Percentiles rank a stretch among this genome's conserved stretches.
These are phyloP conservation scores for Poecilia wingei DNA, from an alignment of 2,797 vertebrate species.

Conservation along the genomic window DNA sequence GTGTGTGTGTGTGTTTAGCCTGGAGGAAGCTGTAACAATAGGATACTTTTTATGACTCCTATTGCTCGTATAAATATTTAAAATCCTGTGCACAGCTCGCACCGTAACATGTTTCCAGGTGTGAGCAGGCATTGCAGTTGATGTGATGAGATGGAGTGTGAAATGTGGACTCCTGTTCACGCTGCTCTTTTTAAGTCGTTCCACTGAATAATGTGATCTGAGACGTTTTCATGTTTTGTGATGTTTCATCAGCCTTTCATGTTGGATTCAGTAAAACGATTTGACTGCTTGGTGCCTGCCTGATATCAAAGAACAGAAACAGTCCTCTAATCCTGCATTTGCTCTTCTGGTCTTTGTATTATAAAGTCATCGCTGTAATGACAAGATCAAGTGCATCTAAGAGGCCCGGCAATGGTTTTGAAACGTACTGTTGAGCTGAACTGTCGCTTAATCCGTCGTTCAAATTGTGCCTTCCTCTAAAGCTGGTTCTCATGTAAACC, in stretches of 20 bases:
- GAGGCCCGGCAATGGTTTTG: neutral
- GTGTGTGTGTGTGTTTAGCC: conserved; percentile 7
- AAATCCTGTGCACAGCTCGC: conserved; percentile 25
- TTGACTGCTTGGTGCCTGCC: conserved; percentile 40
- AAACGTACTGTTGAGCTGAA: neutral
- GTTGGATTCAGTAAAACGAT: conserved; percentile 45
- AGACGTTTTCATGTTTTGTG: conserved; percentile 33
- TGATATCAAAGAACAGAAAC: conserved; percentile 52
- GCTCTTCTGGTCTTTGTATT: conserved; percentile 11
- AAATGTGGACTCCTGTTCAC: conserved; percentile 29
- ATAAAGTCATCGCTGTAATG: conserved; percentile 9
- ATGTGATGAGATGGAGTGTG: conserved; percentile 39
- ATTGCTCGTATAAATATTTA: conserved; percentile 47
- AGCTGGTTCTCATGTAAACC: neutral
- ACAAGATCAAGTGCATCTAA: neutral
- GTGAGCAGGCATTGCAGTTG: conserved; percentile 32
- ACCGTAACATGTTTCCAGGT: conserved; percentile 33
- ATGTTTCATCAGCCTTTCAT: conserved; percentile 61
- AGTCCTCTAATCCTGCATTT: conserved; percentile 19
- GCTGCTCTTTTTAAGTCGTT: conserved; percentile 22
- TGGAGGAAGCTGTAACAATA: conserved; percentile 30
- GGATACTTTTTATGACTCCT: conserved; percentile 38
- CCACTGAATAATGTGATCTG: conserved; percentile 36
- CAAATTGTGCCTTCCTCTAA: neutral
- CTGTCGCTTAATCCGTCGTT: neutral